phyloP scores from a whole-genome alignment of 1,140 invertebrate genomes.

The Nomia melanderi region DNA sequence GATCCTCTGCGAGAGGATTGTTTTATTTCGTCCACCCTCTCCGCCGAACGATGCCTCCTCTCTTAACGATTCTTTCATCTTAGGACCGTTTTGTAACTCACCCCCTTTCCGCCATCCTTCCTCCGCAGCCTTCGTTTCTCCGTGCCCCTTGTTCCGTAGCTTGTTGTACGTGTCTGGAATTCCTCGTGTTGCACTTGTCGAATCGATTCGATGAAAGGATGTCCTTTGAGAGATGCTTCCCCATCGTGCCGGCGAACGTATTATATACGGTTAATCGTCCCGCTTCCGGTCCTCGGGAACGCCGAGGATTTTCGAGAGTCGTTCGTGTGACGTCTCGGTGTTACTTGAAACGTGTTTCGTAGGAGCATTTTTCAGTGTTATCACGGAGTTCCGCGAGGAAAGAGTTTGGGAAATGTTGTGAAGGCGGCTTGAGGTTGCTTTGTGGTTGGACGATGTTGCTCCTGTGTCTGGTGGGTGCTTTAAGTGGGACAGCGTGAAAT shows the following conservation, averaged over 20 bases:
- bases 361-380: too few relatives aligned
- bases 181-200: constrained; percentile 13
- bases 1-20: constrained; percentile 14
- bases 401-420: too few relatives aligned
- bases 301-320: too few relatives aligned
- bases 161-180: constrained; percentile 56
- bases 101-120: not conserved
- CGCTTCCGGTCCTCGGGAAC: not conserved
- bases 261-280: not conserved
- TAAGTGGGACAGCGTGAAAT: too few relatives aligned
- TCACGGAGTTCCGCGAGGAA: too few relatives aligned
- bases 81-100: constrained; percentile 49
- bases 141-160: constrained; percentile 13
- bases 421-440: too few relatives aligned
- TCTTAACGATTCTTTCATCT: constrained; percentile 58
- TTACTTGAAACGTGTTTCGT: too few relatives aligned
- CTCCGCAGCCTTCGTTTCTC: not conserved
- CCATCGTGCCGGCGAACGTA: not conserved
- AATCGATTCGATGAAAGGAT: constrained; percentile 10
- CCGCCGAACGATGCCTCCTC: constrained; percentile 13
- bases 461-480: too few relatives aligned
- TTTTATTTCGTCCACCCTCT: constrained; percentile 58
- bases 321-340: too few relatives aligned
- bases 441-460: too few relatives aligned
- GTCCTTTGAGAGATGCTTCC: not conserved